Evolutionary conservation across 2,888 invertebrate genomes (phyloP).

Genomic region (Patella pellucida): DNA sequence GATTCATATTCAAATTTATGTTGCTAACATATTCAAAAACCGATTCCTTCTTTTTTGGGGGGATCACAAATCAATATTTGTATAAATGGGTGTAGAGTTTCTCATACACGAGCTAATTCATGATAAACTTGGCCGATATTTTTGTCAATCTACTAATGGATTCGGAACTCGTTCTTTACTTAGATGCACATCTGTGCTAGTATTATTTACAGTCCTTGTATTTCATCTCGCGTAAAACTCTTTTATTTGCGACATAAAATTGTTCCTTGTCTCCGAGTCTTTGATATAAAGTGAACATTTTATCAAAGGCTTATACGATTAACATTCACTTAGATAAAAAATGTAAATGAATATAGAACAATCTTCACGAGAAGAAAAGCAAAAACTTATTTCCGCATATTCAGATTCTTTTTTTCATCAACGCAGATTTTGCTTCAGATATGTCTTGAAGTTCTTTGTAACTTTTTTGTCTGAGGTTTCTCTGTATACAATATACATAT

Average conservation of each 20-base stretch:
- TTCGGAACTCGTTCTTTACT: background rate
- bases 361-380: too few relatives aligned
- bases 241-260: background rate
- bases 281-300: too few relatives aligned
- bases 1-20: too few relatives aligned
- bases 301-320: too few relatives aligned
- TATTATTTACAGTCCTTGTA: background rate
- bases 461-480: too few relatives aligned
- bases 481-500: too few relatives aligned
- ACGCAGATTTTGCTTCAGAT: too few relatives aligned
- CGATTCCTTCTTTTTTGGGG: background rate
- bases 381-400: too few relatives aligned
- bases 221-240: background rate
- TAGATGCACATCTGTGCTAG: background rate
- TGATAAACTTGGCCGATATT: background rate
- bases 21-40: constrained; percentile 2
- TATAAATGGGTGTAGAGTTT: background rate
- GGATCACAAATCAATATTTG: background rate
- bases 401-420: too few relatives aligned
- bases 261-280: background rate
- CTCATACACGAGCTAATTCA: background rate
- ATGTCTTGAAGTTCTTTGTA: too few relatives aligned
- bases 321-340: too few relatives aligned
- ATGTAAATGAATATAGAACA: too few relatives aligned
- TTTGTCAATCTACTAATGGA: constrained; percentile 10